Evolutionary conservation across 2,113 vertebrate species (phyloP).

Genomic region (Opisthocomus hoazin): DNA sequence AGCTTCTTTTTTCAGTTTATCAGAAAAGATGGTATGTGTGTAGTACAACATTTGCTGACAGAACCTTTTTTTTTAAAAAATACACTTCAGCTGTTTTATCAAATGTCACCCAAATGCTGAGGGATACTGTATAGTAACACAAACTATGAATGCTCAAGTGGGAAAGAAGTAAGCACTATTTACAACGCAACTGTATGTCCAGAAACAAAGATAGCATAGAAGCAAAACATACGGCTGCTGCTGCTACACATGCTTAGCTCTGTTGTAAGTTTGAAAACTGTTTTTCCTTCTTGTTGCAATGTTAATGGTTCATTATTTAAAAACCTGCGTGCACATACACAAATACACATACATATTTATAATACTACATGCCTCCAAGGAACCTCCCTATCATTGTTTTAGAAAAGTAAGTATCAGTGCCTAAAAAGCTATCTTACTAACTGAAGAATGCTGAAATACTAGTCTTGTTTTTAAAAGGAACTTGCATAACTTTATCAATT

Average conservation of each 20-base stretch:
- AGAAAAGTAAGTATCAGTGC: neutral
- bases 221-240: neutral
- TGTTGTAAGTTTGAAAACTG: neutral
- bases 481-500: neutral
- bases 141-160: neutral
- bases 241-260: neutral
- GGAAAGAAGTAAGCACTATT: neutral
- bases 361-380: neutral
- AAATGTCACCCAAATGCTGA: neutral
- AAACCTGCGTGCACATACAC: neutral
- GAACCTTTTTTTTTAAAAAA: neutral
- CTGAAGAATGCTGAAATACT: neutral
- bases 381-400: neutral
- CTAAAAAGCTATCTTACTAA: neutral
- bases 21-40: neutral
- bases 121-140: neutral
- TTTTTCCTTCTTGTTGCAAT: neutral
- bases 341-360: neutral
- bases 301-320: neutral
- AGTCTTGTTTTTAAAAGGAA: neutral
- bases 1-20: neutral
- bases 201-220: neutral
- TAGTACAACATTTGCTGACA: neutral
- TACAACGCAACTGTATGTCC: neutral
- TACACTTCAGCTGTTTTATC: conserved; percentile 7